phyloP scores from a whole-genome alignment of 2,113 vertebrate species.

The Nerophis lumbriciformis region DNA sequence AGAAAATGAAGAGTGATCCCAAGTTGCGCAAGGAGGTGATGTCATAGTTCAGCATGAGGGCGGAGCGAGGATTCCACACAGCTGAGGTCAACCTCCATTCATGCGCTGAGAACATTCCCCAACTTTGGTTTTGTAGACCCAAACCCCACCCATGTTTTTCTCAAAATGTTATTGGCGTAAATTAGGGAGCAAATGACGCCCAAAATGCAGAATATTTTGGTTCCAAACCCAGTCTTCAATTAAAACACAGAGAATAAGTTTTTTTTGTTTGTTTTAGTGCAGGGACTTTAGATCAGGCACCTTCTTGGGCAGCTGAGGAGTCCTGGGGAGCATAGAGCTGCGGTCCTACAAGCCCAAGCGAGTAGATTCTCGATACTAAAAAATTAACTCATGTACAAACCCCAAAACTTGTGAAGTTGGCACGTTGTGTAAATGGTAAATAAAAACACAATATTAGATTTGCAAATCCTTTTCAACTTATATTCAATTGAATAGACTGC shows the following conservation, averaged over 20 bases:
- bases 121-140: background rate
- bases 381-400: too few species aligned
- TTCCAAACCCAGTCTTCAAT: background rate
- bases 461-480: too few species aligned
- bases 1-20: slow-evolving; percentile 38
- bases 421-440: too few species aligned
- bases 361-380: too few species aligned
- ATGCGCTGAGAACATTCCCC: slow-evolving; percentile 7
- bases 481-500: too few species aligned
- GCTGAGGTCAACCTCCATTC: slow-evolving; percentile 18
- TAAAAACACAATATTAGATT: too few species aligned
- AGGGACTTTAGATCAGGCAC: too few species aligned
- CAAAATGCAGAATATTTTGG: background rate
- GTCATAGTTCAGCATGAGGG: slow-evolving; percentile 47
- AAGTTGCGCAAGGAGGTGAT: slow-evolving; percentile 56
- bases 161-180: background rate
- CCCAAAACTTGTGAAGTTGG: too few species aligned
- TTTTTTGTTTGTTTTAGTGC: too few species aligned
- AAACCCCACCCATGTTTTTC: background rate
- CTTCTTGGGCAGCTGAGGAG: too few species aligned
- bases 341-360: too few species aligned
- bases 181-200: background rate
- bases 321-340: too few species aligned
- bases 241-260: background rate
- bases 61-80: slow-evolving; percentile 30